phyloP scores from a whole-genome alignment of 2,888 invertebrate species.

The Hypomecis atomaria region DNA sequence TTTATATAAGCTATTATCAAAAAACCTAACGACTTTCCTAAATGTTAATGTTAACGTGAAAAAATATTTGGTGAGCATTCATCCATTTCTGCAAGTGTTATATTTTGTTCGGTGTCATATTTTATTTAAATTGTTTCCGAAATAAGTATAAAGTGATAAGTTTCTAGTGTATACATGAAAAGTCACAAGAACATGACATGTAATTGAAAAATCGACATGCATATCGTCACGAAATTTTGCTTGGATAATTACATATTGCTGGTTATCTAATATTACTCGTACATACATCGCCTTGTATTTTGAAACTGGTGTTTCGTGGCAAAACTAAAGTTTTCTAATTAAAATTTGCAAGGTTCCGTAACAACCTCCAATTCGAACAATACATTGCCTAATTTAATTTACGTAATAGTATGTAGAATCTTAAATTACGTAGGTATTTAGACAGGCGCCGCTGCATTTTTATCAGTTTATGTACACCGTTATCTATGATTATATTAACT shows the following conservation, averaged over 20 bases:
- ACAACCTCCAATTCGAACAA: conserved; percentile 22
- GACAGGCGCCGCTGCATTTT: conserved; percentile 26
- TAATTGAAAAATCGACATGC: too few relatives aligned
- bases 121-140: too few relatives aligned
- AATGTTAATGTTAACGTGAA: too few relatives aligned
- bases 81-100: too few relatives aligned
- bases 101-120: too few relatives aligned
- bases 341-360: conserved; percentile 22
- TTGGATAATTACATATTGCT: not conserved
- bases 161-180: too few relatives aligned
- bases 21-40: too few relatives aligned
- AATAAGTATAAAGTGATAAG: too few relatives aligned
- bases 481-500: conserved; percentile 18
- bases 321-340: conserved; percentile 19
- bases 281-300: not conserved
- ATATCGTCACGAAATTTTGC: too few relatives aligned
- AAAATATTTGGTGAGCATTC: too few relatives aligned
- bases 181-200: too few relatives aligned
- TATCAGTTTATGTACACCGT: conserved; percentile 24
- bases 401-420: conserved; percentile 19
- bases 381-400: conserved; percentile 20
- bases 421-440: conserved; percentile 14
- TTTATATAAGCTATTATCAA: too few relatives aligned
- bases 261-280: conserved; percentile 8
- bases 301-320: conserved; percentile 8